A percentile compares a stretch with the other conserved stretches of the same genome.
Conservation (phyloP, 1,140 invertebrate genomes). For the Sinonovacula constricta region DNA sequence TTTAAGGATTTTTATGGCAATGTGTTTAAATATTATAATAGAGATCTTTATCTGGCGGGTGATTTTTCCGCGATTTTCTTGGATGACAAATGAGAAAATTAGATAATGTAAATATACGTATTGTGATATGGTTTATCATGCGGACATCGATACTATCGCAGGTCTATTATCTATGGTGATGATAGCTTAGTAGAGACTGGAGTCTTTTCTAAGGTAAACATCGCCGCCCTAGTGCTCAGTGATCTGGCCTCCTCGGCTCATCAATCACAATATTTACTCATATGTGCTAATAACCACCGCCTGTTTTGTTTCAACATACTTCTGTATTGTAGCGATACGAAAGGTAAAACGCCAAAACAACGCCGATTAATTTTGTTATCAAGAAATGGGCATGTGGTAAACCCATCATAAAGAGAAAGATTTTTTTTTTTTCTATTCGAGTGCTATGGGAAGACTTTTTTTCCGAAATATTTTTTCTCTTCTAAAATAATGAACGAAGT, state of each 20-base stretch:
- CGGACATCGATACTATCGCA: constrained; percentile 1
- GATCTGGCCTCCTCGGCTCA: not conserved
- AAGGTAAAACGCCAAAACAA: too few relatives aligned
- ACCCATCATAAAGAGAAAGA: too few relatives aligned
- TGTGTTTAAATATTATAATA: constrained; percentile 40
- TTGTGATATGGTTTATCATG: constrained; percentile 29
- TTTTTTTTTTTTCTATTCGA: too few relatives aligned
- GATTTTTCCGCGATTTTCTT: not conserved
- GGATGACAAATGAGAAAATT: constrained; percentile 48
- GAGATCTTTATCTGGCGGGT: constrained; percentile 40
- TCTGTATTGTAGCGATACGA: too few relatives aligned
- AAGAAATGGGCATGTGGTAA: too few relatives aligned
- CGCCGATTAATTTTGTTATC: too few relatives aligned
- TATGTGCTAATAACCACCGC: not conserved
- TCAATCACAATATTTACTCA: constrained; percentile 2
- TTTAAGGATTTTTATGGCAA: constrained; percentile 42
- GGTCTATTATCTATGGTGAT: constrained; percentile 16
- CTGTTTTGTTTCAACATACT: not conserved
- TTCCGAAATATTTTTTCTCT: too few relatives aligned
- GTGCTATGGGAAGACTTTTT: too few relatives aligned
- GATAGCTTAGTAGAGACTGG: constrained; percentile 34
- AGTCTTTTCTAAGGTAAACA: not conserved
- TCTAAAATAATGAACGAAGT: too few relatives aligned
- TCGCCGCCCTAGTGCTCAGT: not conserved
- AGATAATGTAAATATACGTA: constrained; percentile 50